phyloP scores from a whole-genome alignment of 2,888 invertebrate species.

The Thecocarcelia acutangulata region DNA sequence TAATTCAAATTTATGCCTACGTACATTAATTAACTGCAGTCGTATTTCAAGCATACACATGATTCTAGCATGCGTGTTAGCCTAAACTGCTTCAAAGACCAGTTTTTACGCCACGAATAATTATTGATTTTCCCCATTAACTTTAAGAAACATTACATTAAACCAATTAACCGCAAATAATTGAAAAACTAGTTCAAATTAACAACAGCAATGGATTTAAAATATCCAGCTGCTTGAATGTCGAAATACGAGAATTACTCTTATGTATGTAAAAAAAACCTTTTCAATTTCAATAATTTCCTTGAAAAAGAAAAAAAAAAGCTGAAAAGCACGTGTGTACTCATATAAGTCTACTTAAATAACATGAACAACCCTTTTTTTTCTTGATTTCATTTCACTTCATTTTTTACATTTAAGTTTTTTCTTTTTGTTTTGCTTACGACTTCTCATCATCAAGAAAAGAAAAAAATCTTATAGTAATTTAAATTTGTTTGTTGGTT shows the following conservation, averaged over 20 bases:
- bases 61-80: too few species aligned
- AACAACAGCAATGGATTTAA: conserved; percentile 14
- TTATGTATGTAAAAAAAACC: conserved; percentile 11
- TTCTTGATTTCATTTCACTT: not conserved
- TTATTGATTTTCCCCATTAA: conserved; percentile 29
- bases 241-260: not conserved
- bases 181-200: conserved; percentile 47
- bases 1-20: too few species aligned
- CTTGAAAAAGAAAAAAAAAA: conserved; percentile 12
- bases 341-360: conserved; percentile 32
- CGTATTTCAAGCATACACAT: too few species aligned
- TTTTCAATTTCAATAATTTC: conserved; percentile 24
- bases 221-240: conserved; percentile 41
- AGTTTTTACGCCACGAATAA: not conserved
- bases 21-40: too few species aligned
- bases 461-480: conserved; percentile 41
- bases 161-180: conserved; percentile 53
- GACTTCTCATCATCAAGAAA: conserved; percentile 29
- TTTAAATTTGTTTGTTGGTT: conserved; percentile 56
- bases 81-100: not conserved
- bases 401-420: conserved; percentile 14
- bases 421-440: conserved; percentile 28
- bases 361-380: conserved; percentile 41
- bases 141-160: not conserved
- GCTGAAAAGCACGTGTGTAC: conserved; percentile 16